Base-by-base conservation (phyloP, 2,888 invertebrate genomes). In the Smittia aterrima region DNA sequence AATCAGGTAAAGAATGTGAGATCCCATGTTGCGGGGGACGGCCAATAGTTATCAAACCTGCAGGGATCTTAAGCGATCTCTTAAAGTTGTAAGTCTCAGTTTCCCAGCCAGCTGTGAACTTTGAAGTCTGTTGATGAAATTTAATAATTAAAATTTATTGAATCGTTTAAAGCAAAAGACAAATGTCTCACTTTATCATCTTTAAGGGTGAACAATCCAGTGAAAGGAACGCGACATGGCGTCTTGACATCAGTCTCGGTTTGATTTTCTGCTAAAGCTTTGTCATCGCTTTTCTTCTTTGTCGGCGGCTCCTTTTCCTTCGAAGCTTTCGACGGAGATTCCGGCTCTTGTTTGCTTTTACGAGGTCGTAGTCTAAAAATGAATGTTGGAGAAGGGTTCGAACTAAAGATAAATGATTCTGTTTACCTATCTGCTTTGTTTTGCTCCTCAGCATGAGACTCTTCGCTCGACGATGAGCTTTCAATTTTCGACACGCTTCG, bases 81-180 rank as follows among this genome's bases (percentile, higher is more conserved):
- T 94, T 94, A 79, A 90, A 94, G 78, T 88, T 89, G 79, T 91
- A 92, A 18, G 93, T 86, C 79, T 93, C 93, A 79, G 92, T 90
- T 82, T 92, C 92, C 92, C 92, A 92, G 0, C 92, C 91, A 0
- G 92, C 91, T 77, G 88, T 86, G 79, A 91, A 91, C 79, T 89
- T 89, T 54, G 89, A 88, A 89, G 89, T 1, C 90, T 90, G 79
- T n/a, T 47, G 38, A 16, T 11, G 13, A 47, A 47, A 66, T 18
- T 18, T n/a, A 64, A 24, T 16, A 6, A 66, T 66, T 66, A 32
- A 7, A 25, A 66, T 66, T n/a, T 13, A 25, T 11, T 13, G 24
- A 11, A 9, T 32, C 3, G 13, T 66, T 25, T 47, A 2, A n/a
- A 9, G 68, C 7, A 32, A n/a, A 32, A 32, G 3, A 7, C 6